Conservation (phyloP, 1,140 invertebrate species). For the Lepeophtheirus salmonis region DNA sequence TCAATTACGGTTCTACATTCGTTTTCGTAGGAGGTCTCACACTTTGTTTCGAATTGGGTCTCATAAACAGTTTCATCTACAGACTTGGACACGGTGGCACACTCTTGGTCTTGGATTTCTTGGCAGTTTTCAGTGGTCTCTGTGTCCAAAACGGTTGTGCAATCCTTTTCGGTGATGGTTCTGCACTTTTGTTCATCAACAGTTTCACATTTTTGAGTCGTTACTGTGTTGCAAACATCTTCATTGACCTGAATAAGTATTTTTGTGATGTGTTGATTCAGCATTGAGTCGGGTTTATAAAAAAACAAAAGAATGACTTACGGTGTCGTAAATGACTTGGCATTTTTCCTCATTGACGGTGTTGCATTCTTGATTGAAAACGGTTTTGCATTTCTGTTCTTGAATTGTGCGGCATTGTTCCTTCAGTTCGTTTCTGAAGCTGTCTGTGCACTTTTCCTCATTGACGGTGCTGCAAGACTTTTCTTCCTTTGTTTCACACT, state of each 20-base stretch:
- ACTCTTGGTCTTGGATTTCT: neutral
- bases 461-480: constrained; percentile 8
- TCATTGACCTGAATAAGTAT: neutral
- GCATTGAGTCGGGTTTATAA: neutral
- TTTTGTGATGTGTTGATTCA: too few species aligned
- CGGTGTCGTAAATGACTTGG: neutral
- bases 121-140: neutral
- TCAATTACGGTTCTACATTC: constrained; percentile 5
- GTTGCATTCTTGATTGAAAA: neutral
- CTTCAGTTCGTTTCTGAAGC: neutral
- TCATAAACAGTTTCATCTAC: neutral
- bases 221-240: constrained; percentile 1
- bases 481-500: neutral
- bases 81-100: neutral
- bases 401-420: neutral
- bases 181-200: constrained; percentile 6
- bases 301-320: neutral
- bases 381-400: constrained; percentile 7
- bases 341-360: constrained; percentile 10
- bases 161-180: neutral
- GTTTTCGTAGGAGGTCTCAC: neutral
- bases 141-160: neutral
- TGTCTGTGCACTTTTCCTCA: constrained; percentile 1
- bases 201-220: neutral
- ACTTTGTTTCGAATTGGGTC: constrained; percentile 1